Percentiles rank a stretch among this genome's conserved stretches.
phyloP scores from a whole-genome alignment of 2,113 vertebrate species.

The Cyprinodon brontotheroides region DNA sequence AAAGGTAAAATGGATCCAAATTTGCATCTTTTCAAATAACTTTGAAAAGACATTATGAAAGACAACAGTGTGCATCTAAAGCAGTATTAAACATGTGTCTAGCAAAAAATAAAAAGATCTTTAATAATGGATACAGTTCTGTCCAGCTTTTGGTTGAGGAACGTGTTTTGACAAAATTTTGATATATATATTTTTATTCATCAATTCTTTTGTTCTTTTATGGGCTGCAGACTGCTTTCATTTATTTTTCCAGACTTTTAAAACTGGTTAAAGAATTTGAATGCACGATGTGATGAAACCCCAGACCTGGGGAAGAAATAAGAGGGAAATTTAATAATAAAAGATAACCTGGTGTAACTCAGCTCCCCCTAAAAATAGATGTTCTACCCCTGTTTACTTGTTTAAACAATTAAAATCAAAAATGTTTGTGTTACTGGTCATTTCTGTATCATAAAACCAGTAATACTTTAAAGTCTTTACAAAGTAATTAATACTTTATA shows the following conservation, averaged over 20 bases:
- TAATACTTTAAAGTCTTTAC: no score
- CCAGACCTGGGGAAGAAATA: neutral
- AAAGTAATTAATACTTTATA: no score
- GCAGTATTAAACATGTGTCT: no score
- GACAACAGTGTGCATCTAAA: neutral
- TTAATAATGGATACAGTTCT: no score
- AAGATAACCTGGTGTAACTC: no score
- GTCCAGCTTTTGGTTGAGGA: no score
- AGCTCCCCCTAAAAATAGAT: neutral
- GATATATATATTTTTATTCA: no score
- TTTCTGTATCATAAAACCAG: neutral
- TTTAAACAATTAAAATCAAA: neutral
- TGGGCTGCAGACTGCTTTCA: neutral
- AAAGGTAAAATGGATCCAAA: no score
- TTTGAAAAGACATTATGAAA: neutral
- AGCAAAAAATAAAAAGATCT: no score
- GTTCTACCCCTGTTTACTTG: neutral
- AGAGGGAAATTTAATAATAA: no score
- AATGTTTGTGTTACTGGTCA: neutral
- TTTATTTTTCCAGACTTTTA: neutral
- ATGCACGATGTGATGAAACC: neutral
- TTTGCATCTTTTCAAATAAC: neutral
- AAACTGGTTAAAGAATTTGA: neutral
- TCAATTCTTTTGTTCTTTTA: neutral
- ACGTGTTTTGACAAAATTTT: no score